A percentile compares a stretch with the other conserved stretches of the same genome.
Conservation (phyloP, 2,797 vertebrate species). For the Rhincodon typus region DNA sequence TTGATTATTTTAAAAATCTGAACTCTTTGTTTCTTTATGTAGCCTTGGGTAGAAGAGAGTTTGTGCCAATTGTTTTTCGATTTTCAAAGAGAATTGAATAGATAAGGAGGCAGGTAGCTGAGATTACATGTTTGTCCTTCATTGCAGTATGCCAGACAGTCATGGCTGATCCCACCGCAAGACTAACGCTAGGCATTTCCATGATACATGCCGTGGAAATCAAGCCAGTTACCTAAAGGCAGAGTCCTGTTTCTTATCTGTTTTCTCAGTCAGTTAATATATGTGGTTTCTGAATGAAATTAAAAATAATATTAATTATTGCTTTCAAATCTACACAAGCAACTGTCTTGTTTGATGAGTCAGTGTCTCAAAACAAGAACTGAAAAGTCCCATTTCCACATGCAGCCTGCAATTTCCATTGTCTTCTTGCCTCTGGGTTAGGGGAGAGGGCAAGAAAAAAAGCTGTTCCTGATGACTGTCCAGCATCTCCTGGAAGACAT, state of each 20-base stretch:
- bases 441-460: neutral
- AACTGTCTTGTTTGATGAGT: neutral
- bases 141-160: neutral
- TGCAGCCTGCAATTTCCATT: neutral
- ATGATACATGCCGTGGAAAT: neutral
- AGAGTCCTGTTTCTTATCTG: neutral
- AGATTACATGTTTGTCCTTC: neutral
- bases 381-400: neutral
- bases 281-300: neutral
- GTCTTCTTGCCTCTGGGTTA: neutral
- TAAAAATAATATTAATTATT: neutral
- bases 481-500: neutral
- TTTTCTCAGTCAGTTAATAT: neutral
- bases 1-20: constrained; percentile 2
- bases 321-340: neutral
- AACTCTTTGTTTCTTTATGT: neutral
- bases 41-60: neutral
- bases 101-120: neutral
- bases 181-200: neutral
- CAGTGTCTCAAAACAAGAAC: neutral
- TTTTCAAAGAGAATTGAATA: neutral
- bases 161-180: neutral
- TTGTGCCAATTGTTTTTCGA: neutral
- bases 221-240: neutral
- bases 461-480: neutral